These are phyloP conservation scores for Perizoma flavofasciatum DNA, from an alignment of 2,888 invertebrate species.

Conservation along the genomic window DNA sequence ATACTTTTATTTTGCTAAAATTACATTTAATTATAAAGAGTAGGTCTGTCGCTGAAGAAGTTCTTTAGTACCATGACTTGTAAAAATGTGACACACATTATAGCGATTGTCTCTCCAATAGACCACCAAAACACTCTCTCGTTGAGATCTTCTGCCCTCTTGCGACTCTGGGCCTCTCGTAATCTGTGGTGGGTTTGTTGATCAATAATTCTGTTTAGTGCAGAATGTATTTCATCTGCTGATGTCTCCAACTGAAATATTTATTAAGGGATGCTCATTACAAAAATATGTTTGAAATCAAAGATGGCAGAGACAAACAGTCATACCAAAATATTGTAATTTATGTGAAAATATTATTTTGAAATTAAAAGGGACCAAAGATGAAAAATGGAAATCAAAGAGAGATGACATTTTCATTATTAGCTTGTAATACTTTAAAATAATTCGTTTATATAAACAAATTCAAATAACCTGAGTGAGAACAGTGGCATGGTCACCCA, in stretches of 20 bases:
- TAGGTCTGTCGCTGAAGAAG: slow-evolving; percentile 88
- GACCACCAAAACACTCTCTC: slow-evolving; percentile 98
- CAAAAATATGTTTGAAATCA: too few species aligned
- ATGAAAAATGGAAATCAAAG: too few species aligned
- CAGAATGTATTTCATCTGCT: slow-evolving; percentile 94
- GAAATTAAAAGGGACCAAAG: too few species aligned
- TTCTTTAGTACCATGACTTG: slow-evolving; percentile 96
- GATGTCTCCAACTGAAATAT: slow-evolving; percentile 94
- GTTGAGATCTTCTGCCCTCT: slow-evolving; percentile 98
- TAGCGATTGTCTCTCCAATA: slow-evolving; percentile 92
- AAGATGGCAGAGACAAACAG: too few species aligned
- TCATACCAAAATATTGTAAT: too few species aligned
- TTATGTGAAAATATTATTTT: too few species aligned
- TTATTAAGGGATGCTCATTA: too few species aligned
- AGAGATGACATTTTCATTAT: too few species aligned
- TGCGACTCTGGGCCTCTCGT: slow-evolving; percentile 96
- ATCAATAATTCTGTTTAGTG: slow-evolving; percentile 94
- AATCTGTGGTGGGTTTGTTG: slow-evolving; percentile 98
- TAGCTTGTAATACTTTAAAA: too few species aligned
- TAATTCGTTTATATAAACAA: neutral
- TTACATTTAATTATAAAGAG: slow-evolving; percentile 75
- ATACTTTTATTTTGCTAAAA: slow-evolving; percentile 59
- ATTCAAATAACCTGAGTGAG: slow-evolving; percentile 90
- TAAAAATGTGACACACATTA: slow-evolving; percentile 93
- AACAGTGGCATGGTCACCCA: slow-evolving; percentile 95